Conservation (phyloP, 1,140 invertebrate species). For the Stenopsyche tienmushanensis region DNA sequence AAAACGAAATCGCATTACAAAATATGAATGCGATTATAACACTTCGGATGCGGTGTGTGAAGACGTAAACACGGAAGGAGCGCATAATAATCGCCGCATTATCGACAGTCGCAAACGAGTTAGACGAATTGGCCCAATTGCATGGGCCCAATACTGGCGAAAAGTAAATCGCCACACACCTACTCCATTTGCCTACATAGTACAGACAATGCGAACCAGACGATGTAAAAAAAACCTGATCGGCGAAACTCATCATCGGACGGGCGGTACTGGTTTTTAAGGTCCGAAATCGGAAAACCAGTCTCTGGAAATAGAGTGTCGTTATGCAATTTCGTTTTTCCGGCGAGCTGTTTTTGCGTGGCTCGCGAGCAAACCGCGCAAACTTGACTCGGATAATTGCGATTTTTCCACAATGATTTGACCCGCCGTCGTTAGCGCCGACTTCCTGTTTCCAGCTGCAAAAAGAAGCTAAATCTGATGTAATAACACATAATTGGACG, state of each 20-base stretch:
- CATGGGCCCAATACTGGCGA: not conserved
- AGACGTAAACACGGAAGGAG: constrained; percentile 6
- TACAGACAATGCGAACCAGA: not conserved
- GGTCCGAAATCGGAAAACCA: no score
- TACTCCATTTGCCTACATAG: constrained; percentile 21
- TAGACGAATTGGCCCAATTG: not conserved
- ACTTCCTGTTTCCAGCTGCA: constrained; percentile 38
- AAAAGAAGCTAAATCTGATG: constrained; percentile 29
- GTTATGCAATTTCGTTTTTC: no score
- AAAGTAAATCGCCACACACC: constrained; percentile 14
- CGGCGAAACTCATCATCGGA: not conserved
- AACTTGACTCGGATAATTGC: constrained; percentile 17
- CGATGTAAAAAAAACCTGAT: not conserved
- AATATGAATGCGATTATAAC: not conserved
- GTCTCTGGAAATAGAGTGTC: no score
- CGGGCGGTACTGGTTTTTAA: not conserved
- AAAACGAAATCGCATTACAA: not conserved
- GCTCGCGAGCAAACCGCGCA: no score
- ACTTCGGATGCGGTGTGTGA: not conserved
- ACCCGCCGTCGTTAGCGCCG: constrained; percentile 2
- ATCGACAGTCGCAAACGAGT: no score
- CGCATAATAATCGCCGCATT: not conserved
- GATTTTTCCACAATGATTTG: constrained; percentile 7
- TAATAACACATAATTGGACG: constrained; percentile 3
- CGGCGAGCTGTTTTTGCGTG: no score